Conservation (phyloP, 2,113 vertebrate genomes). For the Corythaeola cristata region DNA sequence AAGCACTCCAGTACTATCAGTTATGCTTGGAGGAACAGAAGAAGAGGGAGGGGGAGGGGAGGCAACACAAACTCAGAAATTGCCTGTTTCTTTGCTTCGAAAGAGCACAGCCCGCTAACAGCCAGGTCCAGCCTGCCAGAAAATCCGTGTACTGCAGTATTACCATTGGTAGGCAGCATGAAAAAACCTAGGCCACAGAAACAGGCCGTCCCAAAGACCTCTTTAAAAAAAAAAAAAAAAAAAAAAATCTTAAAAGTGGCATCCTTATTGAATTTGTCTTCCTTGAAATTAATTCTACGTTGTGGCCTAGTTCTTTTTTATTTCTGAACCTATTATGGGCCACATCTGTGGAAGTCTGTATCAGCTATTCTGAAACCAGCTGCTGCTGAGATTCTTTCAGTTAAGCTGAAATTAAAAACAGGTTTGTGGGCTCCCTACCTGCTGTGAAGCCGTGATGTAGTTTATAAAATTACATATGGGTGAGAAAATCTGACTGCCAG, state of each 20-base stretch:
- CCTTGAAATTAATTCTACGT: slow-evolving; percentile 49
- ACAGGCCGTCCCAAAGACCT: neutral
- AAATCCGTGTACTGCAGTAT: neutral
- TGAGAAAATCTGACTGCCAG: slow-evolving; percentile 42
- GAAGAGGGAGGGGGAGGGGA: slow-evolving; percentile 34
- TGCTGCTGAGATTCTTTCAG: slow-evolving; percentile 66
- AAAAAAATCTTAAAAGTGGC: neutral
- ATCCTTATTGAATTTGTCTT: slow-evolving; percentile 57
- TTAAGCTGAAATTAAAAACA: slow-evolving; percentile 74
- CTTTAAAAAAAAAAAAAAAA: neutral
- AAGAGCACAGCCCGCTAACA: neutral
- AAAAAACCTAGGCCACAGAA: neutral
- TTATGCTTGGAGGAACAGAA: slow-evolving; percentile 51
- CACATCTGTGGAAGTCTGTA: slow-evolving; percentile 69
- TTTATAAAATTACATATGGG: slow-evolving; percentile 63
- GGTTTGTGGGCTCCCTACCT: slow-evolving; percentile 71
- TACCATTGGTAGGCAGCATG: neutral
- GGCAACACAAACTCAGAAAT: neutral
- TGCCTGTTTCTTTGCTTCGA: neutral
- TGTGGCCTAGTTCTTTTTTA: slow-evolving; percentile 51
- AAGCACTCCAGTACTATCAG: slow-evolving; percentile 28
- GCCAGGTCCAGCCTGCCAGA: neutral
- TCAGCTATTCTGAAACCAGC: slow-evolving; percentile 67
- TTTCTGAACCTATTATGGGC: slow-evolving; percentile 42
- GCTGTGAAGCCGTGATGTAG: slow-evolving; percentile 71